These are phyloP conservation scores for Micrasema longulum DNA, from an alignment of 1,140 invertebrate species.

Conservation along the genomic window DNA sequence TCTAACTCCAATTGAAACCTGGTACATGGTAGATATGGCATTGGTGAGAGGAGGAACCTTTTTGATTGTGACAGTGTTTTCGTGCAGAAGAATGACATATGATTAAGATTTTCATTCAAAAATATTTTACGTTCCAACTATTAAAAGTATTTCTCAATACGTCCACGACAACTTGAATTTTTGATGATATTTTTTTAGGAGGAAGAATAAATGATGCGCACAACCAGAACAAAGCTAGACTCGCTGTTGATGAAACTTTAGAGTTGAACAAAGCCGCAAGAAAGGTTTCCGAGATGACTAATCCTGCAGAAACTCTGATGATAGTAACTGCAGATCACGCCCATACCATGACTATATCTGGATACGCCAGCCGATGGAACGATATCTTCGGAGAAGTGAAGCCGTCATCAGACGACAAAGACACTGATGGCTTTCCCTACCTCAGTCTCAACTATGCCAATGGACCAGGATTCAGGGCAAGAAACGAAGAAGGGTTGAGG, in stretches of 20 bases:
- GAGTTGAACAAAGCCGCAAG: conserved; percentile 77
- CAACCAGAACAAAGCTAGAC: conserved; percentile 73
- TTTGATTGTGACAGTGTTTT: too few relatives aligned
- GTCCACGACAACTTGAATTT: too few relatives aligned
- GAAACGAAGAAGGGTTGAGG: neutral
- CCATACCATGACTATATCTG: conserved; percentile 71
- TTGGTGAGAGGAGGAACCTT: too few relatives aligned
- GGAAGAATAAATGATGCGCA: conserved; percentile 82
- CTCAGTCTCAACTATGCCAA: conserved; percentile 41
- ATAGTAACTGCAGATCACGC: conserved; percentile 80
- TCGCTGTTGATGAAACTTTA: conserved; percentile 78
- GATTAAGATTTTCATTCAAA: too few relatives aligned
- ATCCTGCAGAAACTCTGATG: conserved; percentile 73
- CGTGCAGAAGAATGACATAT: too few relatives aligned
- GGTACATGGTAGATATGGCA: too few relatives aligned
- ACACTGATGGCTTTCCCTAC: conserved; percentile 6
- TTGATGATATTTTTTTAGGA: conserved; percentile 57
- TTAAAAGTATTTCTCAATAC: too few relatives aligned
- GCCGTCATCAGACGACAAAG: neutral
- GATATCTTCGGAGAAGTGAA: conserved; percentile 10
- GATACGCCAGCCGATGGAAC: conserved; percentile 24
- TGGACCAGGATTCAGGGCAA: conserved; percentile 41
- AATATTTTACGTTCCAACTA: too few relatives aligned
- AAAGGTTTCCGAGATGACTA: conserved; percentile 70
- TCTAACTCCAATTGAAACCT: too few relatives aligned